Conservation (phyloP, 2,113 vertebrate species). For the Oenanthe oenanthe region DNA sequence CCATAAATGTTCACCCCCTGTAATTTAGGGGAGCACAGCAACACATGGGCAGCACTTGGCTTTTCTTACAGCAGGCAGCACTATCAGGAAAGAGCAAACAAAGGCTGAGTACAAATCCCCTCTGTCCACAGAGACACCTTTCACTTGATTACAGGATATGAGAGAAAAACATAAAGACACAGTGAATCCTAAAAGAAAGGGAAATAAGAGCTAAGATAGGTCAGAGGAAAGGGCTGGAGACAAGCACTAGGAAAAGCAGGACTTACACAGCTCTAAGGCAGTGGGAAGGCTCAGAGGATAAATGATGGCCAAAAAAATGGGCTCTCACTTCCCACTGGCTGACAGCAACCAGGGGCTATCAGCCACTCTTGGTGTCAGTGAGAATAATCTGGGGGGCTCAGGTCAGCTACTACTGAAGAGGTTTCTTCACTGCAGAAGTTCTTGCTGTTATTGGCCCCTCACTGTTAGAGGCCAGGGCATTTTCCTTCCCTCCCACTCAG, state of each 20-base stretch:
- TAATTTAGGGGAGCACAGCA: constrained; percentile 55
- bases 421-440: not conserved
- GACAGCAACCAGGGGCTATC: not conserved
- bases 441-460: not conserved
- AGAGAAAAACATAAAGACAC: constrained; percentile 41
- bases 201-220: not conserved
- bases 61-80: constrained; percentile 44
- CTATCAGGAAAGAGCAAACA: constrained; percentile 28
- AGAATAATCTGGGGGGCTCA: not conserved
- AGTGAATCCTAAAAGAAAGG: not conserved
- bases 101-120: constrained; percentile 35
- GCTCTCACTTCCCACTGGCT: not conserved
- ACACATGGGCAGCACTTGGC: constrained; percentile 28
- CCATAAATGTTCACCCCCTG: not conserved
- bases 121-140: constrained; percentile 20
- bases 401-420: not conserved
- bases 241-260: not conserved
- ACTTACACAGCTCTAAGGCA: not conserved
- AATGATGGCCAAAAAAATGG: not conserved
- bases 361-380: not conserved
- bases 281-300: not conserved
- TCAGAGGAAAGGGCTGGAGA: not conserved
- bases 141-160: constrained; percentile 44
- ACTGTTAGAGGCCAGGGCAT: not conserved
- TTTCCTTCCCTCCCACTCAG: not conserved